A percentile compares a stretch with the other conserved stretches of the same genome.
Conservation (phyloP, 2,888 invertebrate genomes). For the Arenicola marina region DNA sequence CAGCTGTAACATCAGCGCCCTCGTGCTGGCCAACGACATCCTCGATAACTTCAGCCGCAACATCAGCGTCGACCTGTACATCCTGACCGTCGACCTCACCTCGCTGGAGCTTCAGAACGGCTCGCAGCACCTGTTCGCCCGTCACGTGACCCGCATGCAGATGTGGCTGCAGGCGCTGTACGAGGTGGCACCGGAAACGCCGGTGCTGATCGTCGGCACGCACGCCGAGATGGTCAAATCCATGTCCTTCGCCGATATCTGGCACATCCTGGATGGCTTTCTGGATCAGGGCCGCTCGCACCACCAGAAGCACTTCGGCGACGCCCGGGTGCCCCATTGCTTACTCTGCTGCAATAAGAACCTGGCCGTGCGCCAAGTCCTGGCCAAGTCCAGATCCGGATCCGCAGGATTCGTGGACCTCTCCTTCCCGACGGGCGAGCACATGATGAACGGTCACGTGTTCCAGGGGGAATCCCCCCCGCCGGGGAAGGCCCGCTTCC, state of each 20-base stretch:
- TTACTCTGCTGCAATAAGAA: conserved; percentile 35
- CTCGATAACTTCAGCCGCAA: conserved; percentile 34
- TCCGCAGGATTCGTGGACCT: conserved; percentile 39
- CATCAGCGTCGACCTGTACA: conserved; percentile 35
- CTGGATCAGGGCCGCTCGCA: conserved; percentile 35
- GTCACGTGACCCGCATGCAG: conserved; percentile 38
- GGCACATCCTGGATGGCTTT: conserved; percentile 34
- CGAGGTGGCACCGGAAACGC: conserved; percentile 37
- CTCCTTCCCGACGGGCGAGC: conserved; percentile 30
- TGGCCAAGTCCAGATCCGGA: conserved; percentile 32
- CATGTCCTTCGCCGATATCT: conserved; percentile 36
- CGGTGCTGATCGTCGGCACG: conserved; percentile 38
- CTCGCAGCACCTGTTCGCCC: conserved; percentile 37
- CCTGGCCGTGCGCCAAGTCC: conserved; percentile 30
- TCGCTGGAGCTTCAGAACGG: conserved; percentile 39
- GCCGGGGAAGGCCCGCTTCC: conserved; percentile 19
- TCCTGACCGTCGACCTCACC: conserved; percentile 36
- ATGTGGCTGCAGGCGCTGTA: conserved; percentile 41
- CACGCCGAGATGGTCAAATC: conserved; percentile 39
- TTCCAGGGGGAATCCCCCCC: conserved; percentile 17
- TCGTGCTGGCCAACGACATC: conserved; percentile 36
- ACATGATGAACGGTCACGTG: conserved; percentile 35
- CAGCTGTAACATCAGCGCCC: conserved; percentile 33
- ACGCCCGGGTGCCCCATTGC: conserved; percentile 30
- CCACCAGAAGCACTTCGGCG: conserved; percentile 31